Base-by-base conservation (phyloP, 2,797 vertebrate species). In the Poecilia gillii region DNA sequence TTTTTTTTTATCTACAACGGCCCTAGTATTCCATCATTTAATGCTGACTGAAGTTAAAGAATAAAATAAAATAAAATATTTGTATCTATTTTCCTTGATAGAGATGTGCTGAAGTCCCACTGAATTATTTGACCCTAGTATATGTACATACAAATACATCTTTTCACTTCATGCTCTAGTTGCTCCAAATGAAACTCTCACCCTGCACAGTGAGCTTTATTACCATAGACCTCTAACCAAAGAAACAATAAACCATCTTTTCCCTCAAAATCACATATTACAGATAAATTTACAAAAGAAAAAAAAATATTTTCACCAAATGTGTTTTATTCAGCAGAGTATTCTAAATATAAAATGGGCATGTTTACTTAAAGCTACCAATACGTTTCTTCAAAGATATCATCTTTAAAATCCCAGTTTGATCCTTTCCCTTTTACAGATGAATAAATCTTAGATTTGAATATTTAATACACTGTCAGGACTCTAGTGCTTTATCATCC, bases 381-480 rank as follows among this genome's bases (percentile, higher is more conserved):
- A 31, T 20, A 20, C 12, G 33, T 9, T 72, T 72, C 47, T 59
- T 53, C 18, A 28, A 72, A 39, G 8, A 57, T 12, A 72, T 51
- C 47, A 53, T 72, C 39, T 23, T 28, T 11, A 55, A 77, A 77
- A 73, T 73, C 14, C 46, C 41, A 39, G 36, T 72, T 82, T 82
- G 66, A 76, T 76, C 46, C 20, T 81, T 76, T 51, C 28, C 7
- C 43, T 78, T 51, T 73, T 59, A 68, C 51, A 39, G 59, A 45
- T 76, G 71, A 59, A 76, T 81, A 70, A 70, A 81, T 84, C 25
- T 66, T 39, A 33, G 47, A 79, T 62, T 81, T 79, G 14, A 81
- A 74, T 79, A 81, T 76, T 81, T 71, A 76, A 79, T 70, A 62
- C 36, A 62, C 25, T 51, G 73, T 81, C 80, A 79, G 80, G 18